Conservation (phyloP, 2,888 invertebrate species). For the Axea sp. region DNA sequence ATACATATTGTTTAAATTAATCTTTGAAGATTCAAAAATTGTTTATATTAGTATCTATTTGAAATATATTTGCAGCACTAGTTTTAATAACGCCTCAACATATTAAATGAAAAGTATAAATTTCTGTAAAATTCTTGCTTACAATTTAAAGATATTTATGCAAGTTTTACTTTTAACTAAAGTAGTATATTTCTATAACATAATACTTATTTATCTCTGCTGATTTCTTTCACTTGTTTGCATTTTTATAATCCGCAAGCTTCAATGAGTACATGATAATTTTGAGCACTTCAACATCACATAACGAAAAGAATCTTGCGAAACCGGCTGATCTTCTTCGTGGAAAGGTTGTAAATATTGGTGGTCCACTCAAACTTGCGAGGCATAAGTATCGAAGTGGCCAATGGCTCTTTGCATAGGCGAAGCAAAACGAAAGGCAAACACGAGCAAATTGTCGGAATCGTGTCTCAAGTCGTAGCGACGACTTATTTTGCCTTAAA, state of each 20-base stretch:
- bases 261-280: slow-evolving; percentile 29
- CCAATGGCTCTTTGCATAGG: slow-evolving; percentile 63
- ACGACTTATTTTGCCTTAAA: slow-evolving; percentile 64
- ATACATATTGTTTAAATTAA: too few species aligned
- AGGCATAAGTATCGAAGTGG: slow-evolving; percentile 40
- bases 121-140: too few species aligned
- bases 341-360: slow-evolving; percentile 52
- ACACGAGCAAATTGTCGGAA: slow-evolving; percentile 49
- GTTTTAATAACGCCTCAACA: too few species aligned
- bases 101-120: too few species aligned
- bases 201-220: too few species aligned
- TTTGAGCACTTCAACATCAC: slow-evolving; percentile 20
- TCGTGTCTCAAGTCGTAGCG: slow-evolving; percentile 44
- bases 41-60: too few species aligned
- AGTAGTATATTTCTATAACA: too few species aligned
- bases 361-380: slow-evolving; percentile 54
- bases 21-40: too few species aligned
- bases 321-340: slow-evolving; percentile 53
- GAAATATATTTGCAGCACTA: too few species aligned
- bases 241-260: background rate
- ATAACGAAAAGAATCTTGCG: slow-evolving; percentile 53
- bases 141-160: too few species aligned
- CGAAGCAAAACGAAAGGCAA: slow-evolving; percentile 55
- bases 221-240: too few species aligned
- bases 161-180: too few species aligned